These are phyloP conservation scores for Meliscaeva auricollis DNA, from an alignment of 2,888 invertebrate genomes.

Conservation along the genomic window DNA sequence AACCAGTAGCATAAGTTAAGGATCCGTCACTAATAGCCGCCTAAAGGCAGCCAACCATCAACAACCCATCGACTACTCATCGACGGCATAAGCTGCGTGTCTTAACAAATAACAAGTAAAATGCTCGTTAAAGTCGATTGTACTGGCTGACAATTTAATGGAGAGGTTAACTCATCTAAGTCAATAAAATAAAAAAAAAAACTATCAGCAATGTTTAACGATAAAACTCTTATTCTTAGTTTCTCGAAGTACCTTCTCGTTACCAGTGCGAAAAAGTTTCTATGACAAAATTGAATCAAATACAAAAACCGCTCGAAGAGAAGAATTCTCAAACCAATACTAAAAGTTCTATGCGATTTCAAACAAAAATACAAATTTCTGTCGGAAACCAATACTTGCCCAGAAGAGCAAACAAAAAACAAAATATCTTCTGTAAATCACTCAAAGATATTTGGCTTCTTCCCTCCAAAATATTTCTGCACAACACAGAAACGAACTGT, in stretches of 20 bases:
- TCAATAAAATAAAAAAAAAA: too few relatives aligned
- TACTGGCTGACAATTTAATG: neutral
- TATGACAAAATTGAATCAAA: too few relatives aligned
- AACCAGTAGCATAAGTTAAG: slow-evolving; percentile 41
- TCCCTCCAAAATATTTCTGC: neutral
- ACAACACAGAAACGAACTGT: slow-evolving; percentile 12
- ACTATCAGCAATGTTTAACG: too few relatives aligned
- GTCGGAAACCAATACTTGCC: neutral
- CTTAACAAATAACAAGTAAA: neutral
- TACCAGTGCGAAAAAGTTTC: too few relatives aligned
- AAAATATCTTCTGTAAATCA: slow-evolving; percentile 44
- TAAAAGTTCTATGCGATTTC: neutral
- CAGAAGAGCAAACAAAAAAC: neutral
- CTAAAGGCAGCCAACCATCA: slow-evolving; percentile 18
- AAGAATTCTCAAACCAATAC: neutral
- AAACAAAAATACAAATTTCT: neutral
- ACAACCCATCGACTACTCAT: slow-evolving; percentile 58
- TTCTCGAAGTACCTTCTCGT: too few relatives aligned
- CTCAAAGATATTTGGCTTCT: slow-evolving; percentile 46
- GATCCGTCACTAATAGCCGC: slow-evolving; percentile 49
- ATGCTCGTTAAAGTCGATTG: neutral
- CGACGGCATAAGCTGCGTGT: slow-evolving; percentile 31
- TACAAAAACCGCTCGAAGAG: neutral
- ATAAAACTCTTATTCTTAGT: too few relatives aligned
- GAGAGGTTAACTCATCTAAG: too few relatives aligned